Percentiles rank a stretch among this genome's conserved stretches.
phyloP scores from a whole-genome alignment of 2,888 invertebrate species.

The Scaptomyza flava region DNA sequence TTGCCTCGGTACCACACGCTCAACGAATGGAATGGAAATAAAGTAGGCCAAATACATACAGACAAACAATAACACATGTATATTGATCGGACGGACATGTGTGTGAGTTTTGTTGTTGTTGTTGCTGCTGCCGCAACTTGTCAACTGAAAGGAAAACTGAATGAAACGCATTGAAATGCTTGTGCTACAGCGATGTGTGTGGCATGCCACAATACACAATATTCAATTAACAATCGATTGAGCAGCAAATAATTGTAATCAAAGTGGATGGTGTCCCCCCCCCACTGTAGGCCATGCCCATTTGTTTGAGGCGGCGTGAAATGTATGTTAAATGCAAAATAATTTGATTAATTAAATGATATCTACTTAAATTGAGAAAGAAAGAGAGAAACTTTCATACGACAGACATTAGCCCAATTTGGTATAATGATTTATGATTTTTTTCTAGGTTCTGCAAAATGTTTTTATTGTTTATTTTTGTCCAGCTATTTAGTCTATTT shows the following conservation, averaged over 20 bases:
- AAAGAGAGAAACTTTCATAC: conserved; percentile 65
- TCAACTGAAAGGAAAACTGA: conserved; percentile 76
- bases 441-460: conserved; percentile 77
- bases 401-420: conserved; percentile 75
- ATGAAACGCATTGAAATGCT: conserved; percentile 63
- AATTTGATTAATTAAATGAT: conserved; percentile 68
- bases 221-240: conserved; percentile 45
- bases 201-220: conserved; percentile 7
- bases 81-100: conserved; percentile 43
- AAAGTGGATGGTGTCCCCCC: conserved; percentile 17
- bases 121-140: conserved; percentile 71
- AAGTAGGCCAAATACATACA: conserved; percentile 66
- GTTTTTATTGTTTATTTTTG: conserved; percentile 49
- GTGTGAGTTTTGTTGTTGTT: conserved; percentile 29
- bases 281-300: conserved; percentile 18
- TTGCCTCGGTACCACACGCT: conserved; percentile 49
- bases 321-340: conserved; percentile 60
- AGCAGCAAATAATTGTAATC: conserved; percentile 12
- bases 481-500: conserved; percentile 15
- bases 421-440: conserved; percentile 71
- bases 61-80: conserved; percentile 34
- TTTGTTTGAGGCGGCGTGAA: conserved; percentile 11
- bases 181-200: conserved; percentile 20
- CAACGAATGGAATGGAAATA: conserved; percentile 70
- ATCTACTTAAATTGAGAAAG: conserved; percentile 67